Percentiles rank a stretch among this genome's conserved stretches.
These are phyloP conservation scores for Argyresthia albistria DNA, from an alignment of 2,888 invertebrate genomes.

Conservation along the genomic window DNA sequence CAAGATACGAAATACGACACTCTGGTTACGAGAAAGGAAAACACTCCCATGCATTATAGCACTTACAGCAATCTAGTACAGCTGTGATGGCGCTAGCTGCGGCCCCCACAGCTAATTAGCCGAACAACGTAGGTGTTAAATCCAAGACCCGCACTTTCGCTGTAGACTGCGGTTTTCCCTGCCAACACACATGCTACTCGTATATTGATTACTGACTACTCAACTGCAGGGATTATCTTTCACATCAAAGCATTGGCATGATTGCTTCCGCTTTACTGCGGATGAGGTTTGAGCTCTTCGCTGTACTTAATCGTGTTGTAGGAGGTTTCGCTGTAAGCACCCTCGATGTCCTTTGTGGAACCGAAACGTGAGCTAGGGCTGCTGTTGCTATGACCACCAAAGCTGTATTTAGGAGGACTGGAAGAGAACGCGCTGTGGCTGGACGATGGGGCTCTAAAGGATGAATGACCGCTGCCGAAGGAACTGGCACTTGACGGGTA, in stretches of 20 bases:
- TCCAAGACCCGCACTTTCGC: conserved; percentile 26
- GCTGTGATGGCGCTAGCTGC: not conserved
- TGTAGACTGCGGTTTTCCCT: conserved; percentile 4
- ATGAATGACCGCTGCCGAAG: conserved; percentile 42
- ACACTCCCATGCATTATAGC: conserved; percentile 20
- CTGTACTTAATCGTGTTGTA: conserved; percentile 69
- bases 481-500: conserved; percentile 25
- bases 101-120: conserved; percentile 33
- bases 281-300: conserved; percentile 52
- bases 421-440: conserved; percentile 39
- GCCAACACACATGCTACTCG: not conserved
- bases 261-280: not conserved
- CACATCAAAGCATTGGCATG: not conserved
- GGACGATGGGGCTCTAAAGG: conserved; percentile 38
- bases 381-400: conserved; percentile 28
- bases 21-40: conserved; percentile 41
- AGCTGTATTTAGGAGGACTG: conserved; percentile 45
- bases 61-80: not conserved
- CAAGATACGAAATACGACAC: conserved; percentile 21
- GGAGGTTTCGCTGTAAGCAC: conserved; percentile 50
- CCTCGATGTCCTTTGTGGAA: conserved; percentile 43
- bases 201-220: not conserved
- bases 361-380: conserved; percentile 34
- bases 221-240: not conserved
- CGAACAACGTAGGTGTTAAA: conserved; percentile 35